Base-by-base conservation (phyloP, 1,140 invertebrate species). In the Dryas iulia region DNA sequence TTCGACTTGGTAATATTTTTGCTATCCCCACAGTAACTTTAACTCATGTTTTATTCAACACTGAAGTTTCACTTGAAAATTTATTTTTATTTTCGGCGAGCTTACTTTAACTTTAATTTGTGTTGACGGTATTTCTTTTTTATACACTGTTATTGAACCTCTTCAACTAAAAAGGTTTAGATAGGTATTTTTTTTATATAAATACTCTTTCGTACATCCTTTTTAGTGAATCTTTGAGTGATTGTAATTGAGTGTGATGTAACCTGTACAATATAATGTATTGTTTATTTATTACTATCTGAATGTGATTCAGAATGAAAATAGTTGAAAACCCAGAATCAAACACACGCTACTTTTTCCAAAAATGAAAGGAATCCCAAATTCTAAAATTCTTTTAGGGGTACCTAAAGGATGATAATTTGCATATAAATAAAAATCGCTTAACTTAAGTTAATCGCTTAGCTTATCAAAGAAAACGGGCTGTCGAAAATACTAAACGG, bases 1-100 rank as follows among this genome's bases (percentile, higher is more conserved):
- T 30, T 66, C 18, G 11, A 28, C 53, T 30, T 66, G 18, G 10
- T 18, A 58, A 23, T 66, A 39, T 52, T 59, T 25, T 61, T 21
- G 39, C 18, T 47, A 47, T 47, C 14, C 21, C 2, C 18, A 2
- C 18, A 21, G 7, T 18, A 21, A 47, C 7, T 47, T 47, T 47
- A 14, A 47, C 18, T 47, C 18, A 47, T 47, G 39, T 47, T 18
- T 47, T 47, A 47, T 47, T 47, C 39, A 47, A 47, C 18, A 47
- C 18, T 47, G 39, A 47, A 47, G 39, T 47, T 47, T 47, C 39
- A 47, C 18, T 47, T 47, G 39, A 21, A 47, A 47, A 11, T 47
- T 47, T 47, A 47, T 47, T 47, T 47, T 47, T 47, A 47, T 47
- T 47, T 47, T 21, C 39, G 18, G 18, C 39, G 14, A 47, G 18